These are phyloP conservation scores for Limnothrissa miodon DNA, from an alignment of 2,113 vertebrate genomes.

Conservation along the genomic window DNA sequence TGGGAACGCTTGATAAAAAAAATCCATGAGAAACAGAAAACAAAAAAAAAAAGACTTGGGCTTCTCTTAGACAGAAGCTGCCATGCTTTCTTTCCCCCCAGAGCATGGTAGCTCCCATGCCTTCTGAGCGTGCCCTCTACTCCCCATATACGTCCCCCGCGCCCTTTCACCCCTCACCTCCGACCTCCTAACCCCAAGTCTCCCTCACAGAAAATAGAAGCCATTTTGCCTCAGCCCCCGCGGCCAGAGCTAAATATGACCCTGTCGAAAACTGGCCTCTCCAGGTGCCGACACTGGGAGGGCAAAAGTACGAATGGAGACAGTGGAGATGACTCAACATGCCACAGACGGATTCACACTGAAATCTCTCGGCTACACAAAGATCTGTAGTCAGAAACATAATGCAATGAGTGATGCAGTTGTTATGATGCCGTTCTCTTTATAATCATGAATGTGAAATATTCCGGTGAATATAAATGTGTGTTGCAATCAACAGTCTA, in stretches of 20 bases:
- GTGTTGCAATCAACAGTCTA: too few relatives aligned
- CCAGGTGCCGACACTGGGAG: neutral
- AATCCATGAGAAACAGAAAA: neutral
- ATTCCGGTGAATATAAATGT: neutral
- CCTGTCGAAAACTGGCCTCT: neutral
- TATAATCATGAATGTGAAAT: neutral
- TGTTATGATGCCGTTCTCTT: neutral
- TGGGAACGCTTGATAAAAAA: neutral
- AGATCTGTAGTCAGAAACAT: neutral
- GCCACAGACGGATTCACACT: neutral
- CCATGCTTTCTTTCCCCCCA: neutral
- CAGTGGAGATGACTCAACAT: neutral
- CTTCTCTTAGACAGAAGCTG: conserved; percentile 7
- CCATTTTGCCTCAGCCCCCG: neutral
- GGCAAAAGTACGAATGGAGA: neutral
- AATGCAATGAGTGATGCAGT: neutral
- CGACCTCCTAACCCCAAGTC: conserved; percentile 40
- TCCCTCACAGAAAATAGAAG: conserved; percentile 12
- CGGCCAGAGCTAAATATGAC: neutral
- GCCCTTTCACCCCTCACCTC: conserved; percentile 36
- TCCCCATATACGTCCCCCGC: neutral
- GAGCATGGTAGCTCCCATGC: neutral
- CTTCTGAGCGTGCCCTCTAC: conserved; percentile 1
- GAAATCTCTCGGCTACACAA: neutral
- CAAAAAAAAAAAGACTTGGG: conserved; percentile 3